phyloP scores from a whole-genome alignment of 1,140 invertebrate species.

The Heterodera carotae region DNA sequence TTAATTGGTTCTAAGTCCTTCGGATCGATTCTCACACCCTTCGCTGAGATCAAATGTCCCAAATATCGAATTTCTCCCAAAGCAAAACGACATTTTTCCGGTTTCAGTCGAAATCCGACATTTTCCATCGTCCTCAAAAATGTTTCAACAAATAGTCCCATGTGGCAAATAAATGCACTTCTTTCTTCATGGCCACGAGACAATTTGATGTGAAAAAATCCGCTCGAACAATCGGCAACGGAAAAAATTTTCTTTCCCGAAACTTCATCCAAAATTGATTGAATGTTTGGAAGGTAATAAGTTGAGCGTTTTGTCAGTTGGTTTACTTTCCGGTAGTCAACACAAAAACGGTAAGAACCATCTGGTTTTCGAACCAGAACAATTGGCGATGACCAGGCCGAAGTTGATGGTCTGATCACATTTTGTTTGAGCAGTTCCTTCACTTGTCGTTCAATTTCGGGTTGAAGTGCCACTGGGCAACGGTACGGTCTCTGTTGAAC shows the following conservation, averaged over 20 bases:
- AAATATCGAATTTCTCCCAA: slow-evolving; percentile 24
- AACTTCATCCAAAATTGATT: slow-evolving; percentile 17
- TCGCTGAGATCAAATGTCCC: no score
- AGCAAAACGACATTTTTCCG: slow-evolving; percentile 28
- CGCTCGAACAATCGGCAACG: no score
- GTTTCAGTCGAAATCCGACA: slow-evolving; percentile 24
- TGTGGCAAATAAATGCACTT: slow-evolving; percentile 21
- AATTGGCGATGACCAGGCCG: no score
- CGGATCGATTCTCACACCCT: slow-evolving; percentile 22
- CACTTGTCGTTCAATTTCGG: slow-evolving; percentile 38
- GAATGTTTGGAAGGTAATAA: slow-evolving; percentile 24
- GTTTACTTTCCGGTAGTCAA: no score
- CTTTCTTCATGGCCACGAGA: slow-evolving; percentile 28
- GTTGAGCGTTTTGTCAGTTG: background rate
- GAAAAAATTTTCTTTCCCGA: slow-evolving; percentile 22
- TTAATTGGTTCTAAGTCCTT: slow-evolving; percentile 28
- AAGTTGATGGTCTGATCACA: slow-evolving; percentile 16
- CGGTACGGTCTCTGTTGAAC: slow-evolving; percentile 18
- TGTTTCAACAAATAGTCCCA: slow-evolving; percentile 13
- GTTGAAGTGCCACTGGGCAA: slow-evolving; percentile 23
- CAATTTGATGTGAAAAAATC: no score
- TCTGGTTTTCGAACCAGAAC: no score
- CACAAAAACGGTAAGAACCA: no score
- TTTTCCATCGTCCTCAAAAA: slow-evolving; percentile 12
- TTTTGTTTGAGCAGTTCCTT: slow-evolving; percentile 13